Evolutionary conservation across 2,888 invertebrate species (phyloP).

Genomic region (Glaucopsyche alexis): DNA sequence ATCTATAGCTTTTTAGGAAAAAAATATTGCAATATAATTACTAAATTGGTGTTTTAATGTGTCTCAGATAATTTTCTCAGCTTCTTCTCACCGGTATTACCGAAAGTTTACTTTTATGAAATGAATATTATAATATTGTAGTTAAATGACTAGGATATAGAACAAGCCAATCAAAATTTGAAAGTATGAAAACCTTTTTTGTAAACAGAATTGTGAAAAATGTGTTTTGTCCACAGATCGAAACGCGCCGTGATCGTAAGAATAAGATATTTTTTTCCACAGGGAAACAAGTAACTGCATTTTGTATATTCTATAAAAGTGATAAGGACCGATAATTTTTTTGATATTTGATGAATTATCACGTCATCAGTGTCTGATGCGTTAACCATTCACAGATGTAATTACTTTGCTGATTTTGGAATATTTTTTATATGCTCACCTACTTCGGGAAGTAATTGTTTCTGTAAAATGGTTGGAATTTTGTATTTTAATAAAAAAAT

Average conservation of each 20-base stretch:
- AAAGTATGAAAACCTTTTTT: too few species aligned
- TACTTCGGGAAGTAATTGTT: conserved; percentile 74
- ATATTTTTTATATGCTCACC: conserved; percentile 76
- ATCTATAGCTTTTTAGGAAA: not conserved
- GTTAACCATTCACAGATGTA: conserved; percentile 68
- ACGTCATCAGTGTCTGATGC: conserved; percentile 73
- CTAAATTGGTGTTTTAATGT: too few species aligned
- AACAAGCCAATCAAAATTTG: too few species aligned
- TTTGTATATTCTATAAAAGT: conserved; percentile 81
- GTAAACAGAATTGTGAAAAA: conserved; percentile 2
- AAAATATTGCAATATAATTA: too few species aligned
- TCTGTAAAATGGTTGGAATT: conserved; percentile 63
- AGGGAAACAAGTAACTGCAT: conserved; percentile 81
- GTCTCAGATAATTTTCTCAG: too few species aligned
- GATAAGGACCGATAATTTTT: conserved; percentile 79
- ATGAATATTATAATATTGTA: too few species aligned
- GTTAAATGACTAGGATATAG: too few species aligned
- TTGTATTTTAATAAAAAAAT: conserved; percentile 65
- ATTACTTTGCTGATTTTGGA: conserved; percentile 78
- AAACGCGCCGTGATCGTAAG: conserved; percentile 79
- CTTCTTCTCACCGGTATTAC: too few species aligned
- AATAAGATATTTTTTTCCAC: conserved; percentile 81
- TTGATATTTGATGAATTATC: conserved; percentile 77
- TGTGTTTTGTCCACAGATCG: conserved; percentile 68
- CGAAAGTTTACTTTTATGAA: too few species aligned